A percentile compares a stretch with the other conserved stretches of the same genome.
Conservation (phyloP, 2,888 invertebrate genomes). For the Calephelis perditalis region DNA sequence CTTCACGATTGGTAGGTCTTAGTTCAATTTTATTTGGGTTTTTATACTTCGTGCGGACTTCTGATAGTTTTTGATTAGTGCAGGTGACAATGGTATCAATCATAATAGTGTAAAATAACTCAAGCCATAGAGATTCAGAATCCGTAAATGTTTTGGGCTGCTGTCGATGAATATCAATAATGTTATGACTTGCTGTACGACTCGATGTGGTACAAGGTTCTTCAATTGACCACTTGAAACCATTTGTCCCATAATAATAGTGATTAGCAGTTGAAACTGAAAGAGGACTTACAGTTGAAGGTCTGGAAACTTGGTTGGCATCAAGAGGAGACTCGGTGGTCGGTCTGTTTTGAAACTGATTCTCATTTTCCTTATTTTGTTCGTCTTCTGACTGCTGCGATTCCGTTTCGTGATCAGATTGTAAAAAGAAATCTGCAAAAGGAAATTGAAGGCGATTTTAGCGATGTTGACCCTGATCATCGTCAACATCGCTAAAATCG, state of each 20-base stretch:
- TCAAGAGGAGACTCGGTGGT: slow-evolving; percentile 11
- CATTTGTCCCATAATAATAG: slow-evolving; percentile 16
- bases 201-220: slow-evolving; percentile 15
- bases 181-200: slow-evolving; percentile 8
- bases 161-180: slow-evolving; percentile 3
- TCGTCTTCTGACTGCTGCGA: slow-evolving; percentile 12
- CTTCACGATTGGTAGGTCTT: no score
- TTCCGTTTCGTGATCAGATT: slow-evolving; percentile 8
- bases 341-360: slow-evolving; percentile 10
- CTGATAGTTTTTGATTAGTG: no score
- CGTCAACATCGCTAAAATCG: slow-evolving; percentile 21
- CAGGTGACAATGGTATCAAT: no score
- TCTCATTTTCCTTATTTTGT: slow-evolving; percentile 11
- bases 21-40: no score
- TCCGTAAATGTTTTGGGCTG: no score
- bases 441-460: slow-evolving; percentile 19
- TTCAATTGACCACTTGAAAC: slow-evolving; percentile 17
- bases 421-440: slow-evolving; percentile 12
- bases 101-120: no score
- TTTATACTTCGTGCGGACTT: no score
- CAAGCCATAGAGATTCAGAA: no score
- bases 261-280: slow-evolving; percentile 10
- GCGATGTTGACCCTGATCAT: slow-evolving; percentile 20
- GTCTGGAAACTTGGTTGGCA: slow-evolving; percentile 9
- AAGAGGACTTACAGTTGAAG: slow-evolving; percentile 4